Percentiles rank a stretch among this genome's conserved stretches.
Evolutionary conservation across 2,888 invertebrate genomes (phyloP).

Genomic region (Argyra leucocephala): DNA sequence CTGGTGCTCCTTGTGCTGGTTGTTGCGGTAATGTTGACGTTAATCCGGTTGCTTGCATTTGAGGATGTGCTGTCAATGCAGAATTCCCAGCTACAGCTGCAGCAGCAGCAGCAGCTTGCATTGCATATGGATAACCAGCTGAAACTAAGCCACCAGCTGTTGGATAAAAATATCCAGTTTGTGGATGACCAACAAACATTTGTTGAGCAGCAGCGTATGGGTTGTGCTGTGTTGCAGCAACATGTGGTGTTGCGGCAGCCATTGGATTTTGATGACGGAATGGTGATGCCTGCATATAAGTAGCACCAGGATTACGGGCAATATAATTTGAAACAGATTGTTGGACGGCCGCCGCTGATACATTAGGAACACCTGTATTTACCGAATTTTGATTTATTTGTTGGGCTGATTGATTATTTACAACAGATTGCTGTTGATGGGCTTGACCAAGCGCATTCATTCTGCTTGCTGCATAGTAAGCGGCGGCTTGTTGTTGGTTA

Average conservation of each 20-base stretch:
- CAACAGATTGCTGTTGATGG: constrained; percentile 28
- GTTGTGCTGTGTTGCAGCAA: constrained; percentile 14
- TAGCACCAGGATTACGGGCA: constrained; percentile 1
- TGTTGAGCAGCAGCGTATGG: constrained; percentile 8
- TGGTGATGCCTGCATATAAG: constrained; percentile 14
- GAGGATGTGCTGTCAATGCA: constrained; percentile 12
- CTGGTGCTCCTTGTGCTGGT: constrained; percentile 20
- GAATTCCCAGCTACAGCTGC: constrained; percentile 15
- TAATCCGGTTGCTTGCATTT: constrained; percentile 12
- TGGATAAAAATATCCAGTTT: constrained; percentile 17
- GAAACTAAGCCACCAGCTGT: constrained; percentile 11
- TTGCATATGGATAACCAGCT: constrained; percentile 15
- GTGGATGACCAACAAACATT: constrained; percentile 13
- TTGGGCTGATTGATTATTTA: not conserved
- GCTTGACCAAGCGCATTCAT: constrained; percentile 30
- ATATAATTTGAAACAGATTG: constrained; percentile 9
- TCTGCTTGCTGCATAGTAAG: not conserved
- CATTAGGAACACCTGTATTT: not conserved
- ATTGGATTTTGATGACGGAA: not conserved
- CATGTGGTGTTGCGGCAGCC: constrained; percentile 40
- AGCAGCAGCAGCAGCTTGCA: constrained; percentile 14
- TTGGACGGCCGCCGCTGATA: constrained; percentile 8
- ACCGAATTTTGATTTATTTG: not conserved
- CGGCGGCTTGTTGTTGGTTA: constrained; percentile 26
- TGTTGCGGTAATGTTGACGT: constrained; percentile 15